These are phyloP conservation scores for Andrena praecox DNA, from an alignment of 2,888 invertebrate species.

Conservation along the genomic window DNA sequence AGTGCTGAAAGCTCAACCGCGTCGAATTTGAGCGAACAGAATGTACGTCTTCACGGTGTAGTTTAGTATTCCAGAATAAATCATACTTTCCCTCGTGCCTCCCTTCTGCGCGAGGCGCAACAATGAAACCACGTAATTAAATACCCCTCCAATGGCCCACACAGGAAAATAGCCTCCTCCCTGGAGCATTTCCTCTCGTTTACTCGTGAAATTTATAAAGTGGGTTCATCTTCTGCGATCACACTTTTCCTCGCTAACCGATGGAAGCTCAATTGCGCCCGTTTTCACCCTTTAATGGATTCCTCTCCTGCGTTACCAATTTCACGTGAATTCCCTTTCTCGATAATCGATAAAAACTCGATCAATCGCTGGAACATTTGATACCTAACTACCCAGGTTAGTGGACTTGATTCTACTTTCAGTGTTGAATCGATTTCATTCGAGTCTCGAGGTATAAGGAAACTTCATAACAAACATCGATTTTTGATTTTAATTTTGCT, in stretches of 20 bases:
- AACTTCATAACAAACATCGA: too few relatives aligned
- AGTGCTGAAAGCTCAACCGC: not conserved
- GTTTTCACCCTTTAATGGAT: not conserved
- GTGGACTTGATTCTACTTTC: too few relatives aligned
- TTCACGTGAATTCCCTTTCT: not conserved
- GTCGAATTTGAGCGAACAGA: not conserved
- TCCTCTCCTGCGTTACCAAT: not conserved
- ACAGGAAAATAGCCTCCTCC: constrained; percentile 51
- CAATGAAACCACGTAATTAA: constrained; percentile 67
- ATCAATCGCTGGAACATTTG: too few relatives aligned
- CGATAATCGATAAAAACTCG: too few relatives aligned
- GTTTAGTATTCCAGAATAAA: constrained; percentile 18
- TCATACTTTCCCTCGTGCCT: constrained; percentile 11
- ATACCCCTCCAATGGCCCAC: constrained; percentile 52
- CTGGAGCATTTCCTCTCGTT: constrained; percentile 30
- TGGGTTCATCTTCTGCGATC: constrained; percentile 56
- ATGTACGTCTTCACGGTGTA: constrained; percentile 10
- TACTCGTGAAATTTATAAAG: constrained; percentile 59
- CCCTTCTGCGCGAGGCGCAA: constrained; percentile 22
- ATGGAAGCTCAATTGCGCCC: not conserved
- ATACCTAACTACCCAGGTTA: too few relatives aligned
- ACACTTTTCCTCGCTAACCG: not conserved
- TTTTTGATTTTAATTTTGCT: too few relatives aligned
- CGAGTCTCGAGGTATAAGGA: too few relatives aligned
- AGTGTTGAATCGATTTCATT: too few relatives aligned